Evolutionary conservation across 2,113 vertebrate species (phyloP), one percentile per base, ranked within the genome.

Genomic region (Rhinichthys klamathensis): DNA sequence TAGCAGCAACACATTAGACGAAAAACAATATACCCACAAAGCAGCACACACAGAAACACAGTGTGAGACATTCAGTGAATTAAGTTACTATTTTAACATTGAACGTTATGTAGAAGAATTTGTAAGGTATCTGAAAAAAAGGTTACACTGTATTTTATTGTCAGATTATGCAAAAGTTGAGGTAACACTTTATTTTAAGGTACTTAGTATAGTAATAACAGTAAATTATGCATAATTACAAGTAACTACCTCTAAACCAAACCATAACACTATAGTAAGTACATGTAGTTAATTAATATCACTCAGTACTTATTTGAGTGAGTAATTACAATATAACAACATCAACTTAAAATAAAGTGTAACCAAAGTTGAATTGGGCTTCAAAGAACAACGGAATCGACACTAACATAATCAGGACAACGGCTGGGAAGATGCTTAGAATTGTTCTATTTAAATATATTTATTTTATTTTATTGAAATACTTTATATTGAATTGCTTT

Each of bases 1-100:
- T 46, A 83, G 54, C 63, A 83, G 54, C 63, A 79, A 56, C 84
- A 83, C 58, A 30, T 44, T 73, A 83, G 65, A 44, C 41, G 30
- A 54, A 25, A 54, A 58, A 69, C 27, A 73, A 56, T 23, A 49
- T 6, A 80, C 11, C 7, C 49, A 72, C 30, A 63, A 46, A 82
- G 51, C 60, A 15, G 32, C 35, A 61, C 13, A 32, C 16, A 82
- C 63, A n/a, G 30, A 73, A 41, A 84, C 10, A 41, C 41, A 21
- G 25, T 3, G 6, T 13, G 75, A 77, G 30, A 58, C 46, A 18
- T 76, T 30, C 46, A 54, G 18, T 8, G 9, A 18, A 38, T 46
- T 5, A 25, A 73, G 23, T 25, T 13, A 3, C 41, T 15, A 25
- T 46, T 46, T 73, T 25, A 73, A 46, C 41, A 46, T n/a, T 0